These are phyloP conservation scores for Sminthopsis crassicaudata DNA, from an alignment of 2,113 vertebrate species.

Conservation along the genomic window DNA sequence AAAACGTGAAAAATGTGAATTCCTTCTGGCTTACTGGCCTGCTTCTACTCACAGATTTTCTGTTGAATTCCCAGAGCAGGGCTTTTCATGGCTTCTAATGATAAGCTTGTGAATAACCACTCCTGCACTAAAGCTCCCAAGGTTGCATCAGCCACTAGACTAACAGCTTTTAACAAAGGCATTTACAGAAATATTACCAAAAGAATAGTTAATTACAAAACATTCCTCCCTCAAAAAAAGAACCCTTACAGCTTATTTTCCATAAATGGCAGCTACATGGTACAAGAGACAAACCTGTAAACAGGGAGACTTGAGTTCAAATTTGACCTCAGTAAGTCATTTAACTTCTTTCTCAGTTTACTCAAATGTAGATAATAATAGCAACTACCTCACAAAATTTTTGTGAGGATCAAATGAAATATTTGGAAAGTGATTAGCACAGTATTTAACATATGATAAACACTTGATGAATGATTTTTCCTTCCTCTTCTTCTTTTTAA, in stretches of 20 bases:
- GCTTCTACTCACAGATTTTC: not conserved
- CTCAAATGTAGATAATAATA: not conserved
- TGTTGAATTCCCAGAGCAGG: not conserved
- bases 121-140: not conserved
- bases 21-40: not conserved
- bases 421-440: not conserved
- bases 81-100: not conserved
- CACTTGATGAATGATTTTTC: not conserved
- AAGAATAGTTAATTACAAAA: not conserved
- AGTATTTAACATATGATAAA: not conserved
- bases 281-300: not conserved
- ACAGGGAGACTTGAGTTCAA: not conserved
- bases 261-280: not conserved
- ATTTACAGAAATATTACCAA: not conserved
- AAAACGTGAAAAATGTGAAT: not conserved
- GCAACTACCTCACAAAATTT: not conserved
- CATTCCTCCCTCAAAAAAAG: not conserved
- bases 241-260: not conserved
- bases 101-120: not conserved
- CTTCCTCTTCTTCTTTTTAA: not conserved
- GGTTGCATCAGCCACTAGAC: not conserved
- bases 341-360: not conserved
- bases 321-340: not conserved
- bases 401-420: not conserved
- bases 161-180: not conserved